phyloP scores from a whole-genome alignment of 2,113 vertebrate species.

The Phaethornis superciliosus region DNA sequence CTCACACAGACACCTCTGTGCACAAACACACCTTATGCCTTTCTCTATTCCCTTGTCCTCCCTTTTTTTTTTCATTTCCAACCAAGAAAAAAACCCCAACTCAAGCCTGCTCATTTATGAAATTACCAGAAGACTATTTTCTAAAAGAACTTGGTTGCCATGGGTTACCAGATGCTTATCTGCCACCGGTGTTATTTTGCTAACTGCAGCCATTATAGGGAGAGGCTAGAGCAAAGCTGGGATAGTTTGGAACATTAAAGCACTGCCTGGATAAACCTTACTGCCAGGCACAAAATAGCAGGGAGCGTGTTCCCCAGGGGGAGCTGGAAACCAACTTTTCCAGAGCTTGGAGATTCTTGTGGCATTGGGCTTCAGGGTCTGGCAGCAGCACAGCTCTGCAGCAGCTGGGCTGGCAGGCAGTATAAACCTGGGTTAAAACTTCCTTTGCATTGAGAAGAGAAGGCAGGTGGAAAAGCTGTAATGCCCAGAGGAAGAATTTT shows the following conservation, averaged over 20 bases:
- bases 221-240: neutral
- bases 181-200: conserved; percentile 24
- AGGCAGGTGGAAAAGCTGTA: neutral
- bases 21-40: neutral
- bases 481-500: neutral
- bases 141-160: conserved; percentile 63
- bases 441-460: neutral
- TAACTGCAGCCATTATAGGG: conserved; percentile 9
- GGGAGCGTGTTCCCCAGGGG: neutral
- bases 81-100: neutral
- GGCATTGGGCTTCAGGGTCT: neutral
- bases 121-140: conserved; percentile 69
- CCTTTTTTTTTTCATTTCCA: neutral
- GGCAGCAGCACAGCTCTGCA: neutral
- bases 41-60: neutral
- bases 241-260: neutral
- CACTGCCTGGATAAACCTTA: neutral
- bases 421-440: neutral
- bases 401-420: neutral
- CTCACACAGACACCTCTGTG: accelerated
- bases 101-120: conserved; percentile 20
- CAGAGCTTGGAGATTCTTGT: neutral
- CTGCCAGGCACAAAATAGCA: no score
- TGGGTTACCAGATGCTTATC: conserved; percentile 59
- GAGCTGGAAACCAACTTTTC: neutral